Percentiles rank a stretch among this genome's conserved stretches.
phyloP scores from a whole-genome alignment of 35 echinoderm and acorn worm species.

The Stichopus chloronotus region DNA sequence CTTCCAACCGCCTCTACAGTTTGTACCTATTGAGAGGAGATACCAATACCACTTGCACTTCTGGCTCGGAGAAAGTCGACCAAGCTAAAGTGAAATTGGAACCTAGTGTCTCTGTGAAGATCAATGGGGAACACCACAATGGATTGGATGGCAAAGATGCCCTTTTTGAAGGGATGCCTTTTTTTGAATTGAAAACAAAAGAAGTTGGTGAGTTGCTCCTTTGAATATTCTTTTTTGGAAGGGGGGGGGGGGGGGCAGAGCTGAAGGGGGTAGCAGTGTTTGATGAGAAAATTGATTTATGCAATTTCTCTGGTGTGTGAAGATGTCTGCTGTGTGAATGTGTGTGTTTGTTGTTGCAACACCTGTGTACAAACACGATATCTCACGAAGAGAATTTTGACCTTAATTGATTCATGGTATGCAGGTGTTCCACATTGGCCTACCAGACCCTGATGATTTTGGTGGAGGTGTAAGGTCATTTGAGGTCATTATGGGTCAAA shows the following conservation, averaged over 20 bases:
- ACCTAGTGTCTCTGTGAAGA: conserved; percentile 29
- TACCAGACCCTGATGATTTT: no score
- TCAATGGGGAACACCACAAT: conserved; percentile 57
- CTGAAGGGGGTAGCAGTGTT: neutral
- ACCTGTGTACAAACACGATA: no score
- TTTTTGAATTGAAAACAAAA: conserved; percentile 82
- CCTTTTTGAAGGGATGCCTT: conserved; percentile 97
- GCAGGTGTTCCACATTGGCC: no score
- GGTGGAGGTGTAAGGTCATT: no score
- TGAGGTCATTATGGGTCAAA: no score
- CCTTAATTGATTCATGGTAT: no score
- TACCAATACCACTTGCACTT: conserved; percentile 39
- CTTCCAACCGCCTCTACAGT: conserved; percentile 83
- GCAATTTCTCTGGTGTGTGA: no score
- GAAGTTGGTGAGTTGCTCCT: conserved; percentile 81
- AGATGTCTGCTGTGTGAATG: no score
- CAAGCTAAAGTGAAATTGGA: conserved; percentile 65
- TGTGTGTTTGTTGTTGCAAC: no score
- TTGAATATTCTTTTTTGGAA: neutral
- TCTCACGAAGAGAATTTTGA: no score
- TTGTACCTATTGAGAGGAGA: conserved; percentile 75
- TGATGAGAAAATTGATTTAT: neutral
- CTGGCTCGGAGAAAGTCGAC: conserved; percentile 53
- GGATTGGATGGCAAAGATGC: conserved; percentile 66
- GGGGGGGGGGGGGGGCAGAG: no score